Evolutionary conservation across 1,140 invertebrate genomes (phyloP).

Genomic region (Ostrea denselamellosa): DNA sequence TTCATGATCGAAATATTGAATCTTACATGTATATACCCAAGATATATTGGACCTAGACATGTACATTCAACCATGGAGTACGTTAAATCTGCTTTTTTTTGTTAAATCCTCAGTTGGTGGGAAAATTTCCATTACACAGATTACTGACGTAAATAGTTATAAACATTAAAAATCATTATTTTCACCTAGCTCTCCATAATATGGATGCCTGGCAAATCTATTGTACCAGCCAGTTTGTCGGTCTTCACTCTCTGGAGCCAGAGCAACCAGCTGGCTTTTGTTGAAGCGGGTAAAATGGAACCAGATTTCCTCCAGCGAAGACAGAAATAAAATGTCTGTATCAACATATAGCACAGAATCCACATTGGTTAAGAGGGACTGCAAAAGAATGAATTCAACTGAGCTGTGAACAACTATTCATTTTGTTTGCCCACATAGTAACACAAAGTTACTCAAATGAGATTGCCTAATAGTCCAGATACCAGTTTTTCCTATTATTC

Average conservation of each 20-base stretch:
- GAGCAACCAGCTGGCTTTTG: conserved; percentile 89
- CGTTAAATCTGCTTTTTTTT: too few relatives aligned
- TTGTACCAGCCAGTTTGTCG: conserved; percentile 96
- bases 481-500: too few relatives aligned
- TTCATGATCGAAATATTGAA: not conserved
- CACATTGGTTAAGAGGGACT: conserved; percentile 88
- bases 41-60: too few relatives aligned
- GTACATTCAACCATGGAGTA: too few relatives aligned
- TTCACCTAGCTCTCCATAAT: conserved; percentile 90
- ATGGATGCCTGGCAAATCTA: conserved; percentile 95
- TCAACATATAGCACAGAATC: conserved; percentile 96
- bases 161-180: not conserved
- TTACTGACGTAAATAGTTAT: too few relatives aligned
- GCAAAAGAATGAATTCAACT: conserved; percentile 69
- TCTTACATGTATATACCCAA: too few relatives aligned
- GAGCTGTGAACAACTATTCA: too few relatives aligned
- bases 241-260: conserved; percentile 94
- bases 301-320: conserved; percentile 91
- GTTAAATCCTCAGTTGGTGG: too few relatives aligned
- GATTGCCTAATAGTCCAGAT: too few relatives aligned
- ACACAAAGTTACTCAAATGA: too few relatives aligned
- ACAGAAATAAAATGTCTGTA: conserved; percentile 93
- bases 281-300: conserved; percentile 91
- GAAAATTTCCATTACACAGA: too few relatives aligned
- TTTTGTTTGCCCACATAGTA: too few relatives aligned